Evolutionary conservation across 2,113 vertebrate genomes (phyloP).

Genomic region (Notechis scutatus): DNA sequence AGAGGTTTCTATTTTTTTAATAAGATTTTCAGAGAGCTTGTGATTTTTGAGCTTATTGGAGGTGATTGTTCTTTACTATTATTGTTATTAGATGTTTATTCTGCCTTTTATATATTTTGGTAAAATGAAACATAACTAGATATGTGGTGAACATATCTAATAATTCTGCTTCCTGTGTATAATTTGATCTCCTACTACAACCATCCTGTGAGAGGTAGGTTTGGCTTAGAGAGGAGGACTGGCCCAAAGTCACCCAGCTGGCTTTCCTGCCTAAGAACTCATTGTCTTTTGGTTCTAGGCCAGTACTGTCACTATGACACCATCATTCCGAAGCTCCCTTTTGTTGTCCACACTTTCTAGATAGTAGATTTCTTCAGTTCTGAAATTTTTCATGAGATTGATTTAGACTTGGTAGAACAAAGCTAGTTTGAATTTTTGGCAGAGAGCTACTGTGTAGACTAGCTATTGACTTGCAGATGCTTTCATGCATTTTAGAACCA

Average conservation of each 20-base stretch:
- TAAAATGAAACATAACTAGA: not conserved
- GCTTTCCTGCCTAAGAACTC: not conserved
- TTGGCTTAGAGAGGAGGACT: not conserved
- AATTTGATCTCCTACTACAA: not conserved
- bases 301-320: not conserved
- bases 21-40: not conserved
- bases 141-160: not conserved
- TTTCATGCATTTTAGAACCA: not conserved
- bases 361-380: not conserved
- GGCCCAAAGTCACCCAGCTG: not conserved
- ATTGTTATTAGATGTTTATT: not conserved
- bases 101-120: not conserved
- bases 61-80: not conserved
- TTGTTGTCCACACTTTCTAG: not conserved
- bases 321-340: not conserved
- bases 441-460: not conserved
- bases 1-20: not conserved
- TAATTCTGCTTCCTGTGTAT: not conserved
- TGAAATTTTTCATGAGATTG: not conserved
- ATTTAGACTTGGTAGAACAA: not conserved
- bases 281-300: not conserved
- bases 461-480: not conserved
- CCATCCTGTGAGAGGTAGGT: not conserved
- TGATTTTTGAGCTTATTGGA: not conserved
- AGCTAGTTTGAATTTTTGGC: not conserved